Evolutionary conservation across 2,888 invertebrate genomes (phyloP), one percentile per base, ranked within the genome.

Genomic region (Cecidostiba fungosa): DNA sequence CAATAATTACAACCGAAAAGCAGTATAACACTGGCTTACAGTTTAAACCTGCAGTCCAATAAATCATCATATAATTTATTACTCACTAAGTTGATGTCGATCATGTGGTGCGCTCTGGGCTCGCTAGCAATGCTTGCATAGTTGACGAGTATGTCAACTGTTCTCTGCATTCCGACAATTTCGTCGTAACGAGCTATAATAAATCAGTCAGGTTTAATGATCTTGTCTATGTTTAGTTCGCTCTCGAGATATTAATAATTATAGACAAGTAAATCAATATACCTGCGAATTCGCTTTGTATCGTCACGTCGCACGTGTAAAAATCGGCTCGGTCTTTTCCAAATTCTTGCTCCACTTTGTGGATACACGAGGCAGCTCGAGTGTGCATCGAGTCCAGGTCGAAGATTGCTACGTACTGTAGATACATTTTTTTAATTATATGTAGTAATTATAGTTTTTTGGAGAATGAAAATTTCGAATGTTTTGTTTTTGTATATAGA

Each of bases 71-170:
- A 36, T 73, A 29, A 66, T 66, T 66, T 66, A 66, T 36, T 62
- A 87, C 91, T 90, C 87, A 93, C 93, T 43, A 92, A 90, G 87
- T 93, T 92, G 39, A 91, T 85, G 39, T 91, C 91, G n/a, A 93
- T 89, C 90, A 91, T 85, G 62, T 84, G 86, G 6, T 86, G 83
- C 26, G 74, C 74, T 50, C 86, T 36, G 1, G 74, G 77, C 39
- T 87, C 88, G 70, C 91, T 92, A 73, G 92, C 87, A 5, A 92
- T 90, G 23, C 91, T 92, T 3, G 92, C 92, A 72, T 91, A 92
- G 87, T 93, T 93, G 43, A 95, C 94, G 4, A 95, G 94, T 84
- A 95, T 94, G 87, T 95, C 95, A 50, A 95, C 87, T 1, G 23
- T 32, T 10, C 85, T 36, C 43, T 86, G 85, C 86, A 85, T 90